Conservation (phyloP, 1,140 invertebrate genomes). For the Dreissena polymorpha region DNA sequence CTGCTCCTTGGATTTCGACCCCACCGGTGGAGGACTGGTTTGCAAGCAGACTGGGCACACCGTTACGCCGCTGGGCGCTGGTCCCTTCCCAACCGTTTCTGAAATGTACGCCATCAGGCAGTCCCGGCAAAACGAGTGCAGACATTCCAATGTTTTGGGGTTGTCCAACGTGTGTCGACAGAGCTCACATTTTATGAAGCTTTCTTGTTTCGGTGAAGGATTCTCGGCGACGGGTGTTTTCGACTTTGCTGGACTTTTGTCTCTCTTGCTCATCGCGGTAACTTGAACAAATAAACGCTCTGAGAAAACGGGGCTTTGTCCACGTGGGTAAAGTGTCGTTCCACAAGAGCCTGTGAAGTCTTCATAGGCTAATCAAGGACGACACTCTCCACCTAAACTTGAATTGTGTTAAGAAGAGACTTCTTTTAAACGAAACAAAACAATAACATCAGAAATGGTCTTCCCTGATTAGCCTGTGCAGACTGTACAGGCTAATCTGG, state of each 20-base stretch:
- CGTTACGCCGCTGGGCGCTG: background rate
- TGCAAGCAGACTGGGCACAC: conserved; percentile 48
- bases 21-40: background rate
- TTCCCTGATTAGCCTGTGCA: too few species aligned
- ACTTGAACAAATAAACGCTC: too few species aligned
- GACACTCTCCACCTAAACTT: too few species aligned
- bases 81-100: conserved; percentile 6
- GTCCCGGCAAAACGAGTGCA: conserved; percentile 51
- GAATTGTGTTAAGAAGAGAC: too few species aligned
- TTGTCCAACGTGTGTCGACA: conserved; percentile 38
- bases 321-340: too few species aligned
- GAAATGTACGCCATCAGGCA: conserved; percentile 42
- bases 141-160: conserved; percentile 30
- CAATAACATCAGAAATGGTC: too few species aligned
- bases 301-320: too few species aligned
- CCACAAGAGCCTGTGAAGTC: too few species aligned
- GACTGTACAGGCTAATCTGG: too few species aligned
- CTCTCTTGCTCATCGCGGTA: too few species aligned
- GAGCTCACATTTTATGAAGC: conserved; percentile 49
- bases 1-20: background rate
- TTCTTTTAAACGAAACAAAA: too few species aligned
- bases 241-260: background rate
- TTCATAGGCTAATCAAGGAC: too few species aligned
- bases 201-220: background rate
- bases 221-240: conserved; percentile 24